A percentile compares a stretch with the other conserved stretches of the same genome.
These are phyloP conservation scores for Sarcophaga subvicina DNA, from an alignment of 2,888 invertebrate genomes.

Conservation along the genomic window DNA sequence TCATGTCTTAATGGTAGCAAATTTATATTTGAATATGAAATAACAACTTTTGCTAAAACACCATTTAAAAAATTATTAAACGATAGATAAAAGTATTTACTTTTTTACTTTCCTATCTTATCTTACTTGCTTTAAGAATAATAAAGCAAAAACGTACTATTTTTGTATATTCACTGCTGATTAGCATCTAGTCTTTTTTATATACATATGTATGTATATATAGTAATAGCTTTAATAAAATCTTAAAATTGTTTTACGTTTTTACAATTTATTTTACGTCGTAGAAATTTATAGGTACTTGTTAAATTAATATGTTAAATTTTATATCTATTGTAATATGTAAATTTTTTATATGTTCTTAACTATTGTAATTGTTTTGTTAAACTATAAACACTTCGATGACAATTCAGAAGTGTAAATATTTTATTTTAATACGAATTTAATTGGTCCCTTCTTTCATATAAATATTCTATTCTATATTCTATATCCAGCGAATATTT, in stretches of 20 bases:
- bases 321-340: background rate
- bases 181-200: conserved; percentile 11
- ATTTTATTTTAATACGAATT: no score
- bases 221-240: background rate
- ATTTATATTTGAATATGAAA: background rate
- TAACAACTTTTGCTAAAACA: background rate
- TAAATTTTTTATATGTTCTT: background rate
- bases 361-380: background rate
- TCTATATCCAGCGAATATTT: no score
- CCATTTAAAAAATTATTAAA: background rate
- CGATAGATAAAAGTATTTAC: conserved; percentile 6
- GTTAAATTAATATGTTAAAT: background rate
- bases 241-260: background rate
- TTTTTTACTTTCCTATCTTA: conserved; percentile 46
- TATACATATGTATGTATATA: no score
- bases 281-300: background rate
- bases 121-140: conserved; percentile 15
- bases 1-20: no score
- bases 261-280: conserved; percentile 23
- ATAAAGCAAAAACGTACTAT: background rate
- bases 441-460: no score
- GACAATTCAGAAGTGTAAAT: no score
- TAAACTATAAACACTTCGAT: no score
- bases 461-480: no score
- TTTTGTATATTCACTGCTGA: conserved; percentile 38